These are phyloP conservation scores for Psittacus erithacus DNA, from an alignment of 2,113 vertebrate genomes.

Conservation along the genomic window DNA sequence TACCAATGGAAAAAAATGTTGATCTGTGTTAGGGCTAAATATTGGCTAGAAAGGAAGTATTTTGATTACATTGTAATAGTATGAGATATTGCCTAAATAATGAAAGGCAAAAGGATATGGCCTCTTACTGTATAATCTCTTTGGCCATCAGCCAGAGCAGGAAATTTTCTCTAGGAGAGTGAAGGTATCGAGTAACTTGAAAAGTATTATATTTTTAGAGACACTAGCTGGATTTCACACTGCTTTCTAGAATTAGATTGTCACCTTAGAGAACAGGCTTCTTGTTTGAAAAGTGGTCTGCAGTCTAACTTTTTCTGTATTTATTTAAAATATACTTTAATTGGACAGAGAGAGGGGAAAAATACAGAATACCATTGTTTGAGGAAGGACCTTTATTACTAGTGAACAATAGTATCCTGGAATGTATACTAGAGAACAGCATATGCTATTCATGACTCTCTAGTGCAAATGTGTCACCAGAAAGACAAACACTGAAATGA, in stretches of 20 bases:
- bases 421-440: neutral
- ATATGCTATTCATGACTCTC: neutral
- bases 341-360: neutral
- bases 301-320: neutral
- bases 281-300: neutral
- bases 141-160: slow-evolving; percentile 72
- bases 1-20: slow-evolving; percentile 46
- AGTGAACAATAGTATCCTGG: neutral
- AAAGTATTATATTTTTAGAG: slow-evolving; percentile 65
- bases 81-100: slow-evolving; percentile 67
- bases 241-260: slow-evolving; percentile 59
- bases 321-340: neutral
- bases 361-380: neutral
- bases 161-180: slow-evolving; percentile 66
- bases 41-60: slow-evolving; percentile 52
- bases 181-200: slow-evolving; percentile 55
- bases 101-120: slow-evolving; percentile 63
- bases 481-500: neutral
- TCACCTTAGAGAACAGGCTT: slow-evolving; percentile 24
- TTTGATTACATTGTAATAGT: slow-evolving; percentile 67
- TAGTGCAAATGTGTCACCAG: neutral
- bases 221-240: slow-evolving; percentile 30
- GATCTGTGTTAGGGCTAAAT: slow-evolving; percentile 27
- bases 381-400: neutral
- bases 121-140: slow-evolving; percentile 61